phyloP scores from a whole-genome alignment of 2,797 vertebrate genomes.

The Phoebastria nigripes region DNA sequence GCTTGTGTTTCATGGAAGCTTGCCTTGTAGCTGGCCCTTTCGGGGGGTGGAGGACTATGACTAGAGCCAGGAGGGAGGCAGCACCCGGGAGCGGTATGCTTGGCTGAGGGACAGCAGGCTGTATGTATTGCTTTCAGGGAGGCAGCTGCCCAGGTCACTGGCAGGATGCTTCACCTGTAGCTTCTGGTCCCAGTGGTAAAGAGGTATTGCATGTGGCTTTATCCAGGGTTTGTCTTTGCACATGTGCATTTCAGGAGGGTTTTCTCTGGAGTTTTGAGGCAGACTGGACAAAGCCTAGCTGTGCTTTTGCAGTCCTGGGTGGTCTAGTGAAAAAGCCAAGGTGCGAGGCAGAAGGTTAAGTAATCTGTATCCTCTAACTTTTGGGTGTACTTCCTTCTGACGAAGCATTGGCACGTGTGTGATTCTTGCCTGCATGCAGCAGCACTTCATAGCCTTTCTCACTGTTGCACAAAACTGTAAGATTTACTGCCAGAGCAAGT shows the following conservation, averaged over 20 bases:
- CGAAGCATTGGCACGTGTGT: fast-evolving
- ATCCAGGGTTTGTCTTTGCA: not conserved
- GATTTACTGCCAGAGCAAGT: not conserved
- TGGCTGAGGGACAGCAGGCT: not conserved
- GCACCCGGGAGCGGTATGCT: not conserved
- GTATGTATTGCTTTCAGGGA: not conserved
- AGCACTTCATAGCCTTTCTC: not conserved
- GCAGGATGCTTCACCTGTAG: not conserved
- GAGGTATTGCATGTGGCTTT: not conserved
- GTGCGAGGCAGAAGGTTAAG: not conserved
- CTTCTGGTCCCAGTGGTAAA: not conserved
- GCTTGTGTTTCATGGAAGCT: not conserved
- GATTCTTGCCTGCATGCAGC: not conserved
- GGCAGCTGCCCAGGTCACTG: not conserved
- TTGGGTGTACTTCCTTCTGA: not conserved
- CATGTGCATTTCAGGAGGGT: not conserved
- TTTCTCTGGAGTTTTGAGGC: not conserved
- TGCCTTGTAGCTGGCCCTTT: not conserved
- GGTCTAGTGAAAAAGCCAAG: not conserved
- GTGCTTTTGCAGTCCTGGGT: not conserved
- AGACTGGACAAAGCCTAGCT: not conserved
- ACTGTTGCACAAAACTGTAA: not conserved
- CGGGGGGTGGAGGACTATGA: not conserved
- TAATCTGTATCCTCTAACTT: not conserved
- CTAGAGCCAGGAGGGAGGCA: not conserved